Conservation (phyloP, 2,113 vertebrate genomes). For the Cebidichthys violaceus region DNA sequence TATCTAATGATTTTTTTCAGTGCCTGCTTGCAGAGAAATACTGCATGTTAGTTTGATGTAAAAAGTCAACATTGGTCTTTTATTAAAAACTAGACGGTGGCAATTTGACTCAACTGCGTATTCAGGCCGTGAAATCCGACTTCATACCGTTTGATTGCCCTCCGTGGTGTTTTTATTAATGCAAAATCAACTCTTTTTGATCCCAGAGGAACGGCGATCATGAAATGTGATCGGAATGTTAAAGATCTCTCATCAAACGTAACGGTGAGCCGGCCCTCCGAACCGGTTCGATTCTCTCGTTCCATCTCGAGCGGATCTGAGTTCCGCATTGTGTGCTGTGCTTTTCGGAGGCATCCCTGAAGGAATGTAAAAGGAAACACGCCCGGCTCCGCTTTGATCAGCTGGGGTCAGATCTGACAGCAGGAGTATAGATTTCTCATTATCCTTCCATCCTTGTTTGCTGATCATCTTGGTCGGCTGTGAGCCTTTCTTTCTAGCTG, state of each 20-base stretch:
- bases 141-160: conserved; percentile 19
- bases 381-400: not conserved
- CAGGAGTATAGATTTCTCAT: not conserved
- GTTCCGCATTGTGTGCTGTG: not conserved
- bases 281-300: not conserved
- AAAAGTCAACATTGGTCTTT: not conserved
- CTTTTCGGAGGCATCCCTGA: not conserved
- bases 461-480: not conserved
- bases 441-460: conserved; percentile 7
- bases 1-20: not conserved
- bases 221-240: conserved; percentile 13
- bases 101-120: not conserved
- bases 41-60: not conserved
- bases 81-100: not conserved
- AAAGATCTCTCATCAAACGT: conserved; percentile 20
- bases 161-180: conserved; percentile 19
- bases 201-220: conserved; percentile 27
- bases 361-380: not conserved
- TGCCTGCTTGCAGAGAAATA: not conserved
- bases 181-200: conserved; percentile 21
- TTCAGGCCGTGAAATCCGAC: conserved; percentile 6
- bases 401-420: conserved; percentile 24
- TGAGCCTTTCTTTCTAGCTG: not conserved
- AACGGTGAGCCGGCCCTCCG: not conserved
- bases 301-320: not conserved